Evolutionary conservation across 2,888 invertebrate species (phyloP), one percentile per base, ranked within the genome.

Genomic region (Leptura quadrifasciata): DNA sequence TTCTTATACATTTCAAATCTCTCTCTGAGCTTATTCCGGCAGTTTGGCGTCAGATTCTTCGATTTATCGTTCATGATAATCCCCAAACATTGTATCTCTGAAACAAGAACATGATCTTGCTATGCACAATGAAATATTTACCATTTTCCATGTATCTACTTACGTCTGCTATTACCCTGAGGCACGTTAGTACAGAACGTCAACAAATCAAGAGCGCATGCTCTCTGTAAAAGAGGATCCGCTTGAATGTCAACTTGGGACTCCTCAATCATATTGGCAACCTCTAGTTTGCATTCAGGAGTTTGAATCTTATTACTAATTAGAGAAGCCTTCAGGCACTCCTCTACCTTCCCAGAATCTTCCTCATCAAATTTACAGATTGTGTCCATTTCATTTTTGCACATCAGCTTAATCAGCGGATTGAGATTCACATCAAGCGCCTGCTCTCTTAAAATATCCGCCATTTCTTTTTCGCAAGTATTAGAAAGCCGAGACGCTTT

Each of bases 211-310:
- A 95, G 90, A 9, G 95, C 93, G 87, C 99, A 99, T 0, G 97
- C 95, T 79, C 94, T 92, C 88, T 97, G 96, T 75, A 99, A 90
- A 64, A 97, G 89, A 0, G 98, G 98, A 90, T 99, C 99, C 0
- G 97, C 96, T 82, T 98, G 96, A 79, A 99, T 97, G 88, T 99
- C 99, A 0, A 97, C 96, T 87, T 95, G 94, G 0, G 95, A 94
- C 87, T 96, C 96, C 85, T 96, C 95, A 80, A 98, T 96, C 77
- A 98, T 92, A 83, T 95, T 94, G 0, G 96, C 96, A 20, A 99
- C 94, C 90, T 98, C 97, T 77, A 94, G 90, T 60, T 94, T 93
- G 87, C 97, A 97, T 81, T 93, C 94, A 9, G 92, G 92, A 39
- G 94, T 94, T 78, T 93, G 93, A 70, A 96, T 94, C 86, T 92